Evolutionary conservation across 92 coral and sea anemone genomes (phyloP).

Genomic region (Scolanthus callimorphus): DNA sequence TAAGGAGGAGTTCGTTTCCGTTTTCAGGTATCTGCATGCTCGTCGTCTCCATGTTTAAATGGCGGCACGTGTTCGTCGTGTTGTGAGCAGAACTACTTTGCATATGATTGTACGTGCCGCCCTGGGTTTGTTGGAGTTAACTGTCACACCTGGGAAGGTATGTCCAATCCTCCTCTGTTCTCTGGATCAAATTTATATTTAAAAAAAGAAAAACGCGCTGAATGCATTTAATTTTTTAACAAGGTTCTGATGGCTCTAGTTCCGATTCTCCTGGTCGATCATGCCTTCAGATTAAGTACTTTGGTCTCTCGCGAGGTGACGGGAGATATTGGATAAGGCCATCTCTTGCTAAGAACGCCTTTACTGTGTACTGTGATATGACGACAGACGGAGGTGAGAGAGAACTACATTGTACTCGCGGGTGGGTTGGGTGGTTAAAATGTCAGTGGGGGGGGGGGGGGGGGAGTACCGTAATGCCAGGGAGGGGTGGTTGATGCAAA

Average conservation of each 20-base stretch:
- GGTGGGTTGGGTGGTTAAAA: too few relatives aligned
- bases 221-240: too few relatives aligned
- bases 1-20: too few relatives aligned
- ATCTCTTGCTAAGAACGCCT: neutral
- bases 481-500: too few relatives aligned
- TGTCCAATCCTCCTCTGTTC: neutral
- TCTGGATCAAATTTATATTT: too few relatives aligned
- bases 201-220: too few relatives aligned
- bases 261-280: conserved; percentile 8
- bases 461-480: too few relatives aligned
- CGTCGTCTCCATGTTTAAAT: too few relatives aligned
- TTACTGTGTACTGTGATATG: conserved; percentile 3
- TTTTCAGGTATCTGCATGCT: too few relatives aligned
- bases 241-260: conserved; percentile 9
- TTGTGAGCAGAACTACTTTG: neutral
- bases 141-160: neutral
- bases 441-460: too few relatives aligned
- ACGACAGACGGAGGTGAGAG: conserved; percentile 4
- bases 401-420: too few relatives aligned
- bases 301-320: neutral
- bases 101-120: neutral
- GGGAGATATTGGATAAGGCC: conserved; percentile 1
- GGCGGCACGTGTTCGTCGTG: neutral
- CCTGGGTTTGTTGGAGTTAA: neutral
- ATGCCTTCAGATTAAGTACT: conserved; percentile 7